Conservation (phyloP, 1,140 invertebrate species). For the Brachionus rotundiformis region DNA sequence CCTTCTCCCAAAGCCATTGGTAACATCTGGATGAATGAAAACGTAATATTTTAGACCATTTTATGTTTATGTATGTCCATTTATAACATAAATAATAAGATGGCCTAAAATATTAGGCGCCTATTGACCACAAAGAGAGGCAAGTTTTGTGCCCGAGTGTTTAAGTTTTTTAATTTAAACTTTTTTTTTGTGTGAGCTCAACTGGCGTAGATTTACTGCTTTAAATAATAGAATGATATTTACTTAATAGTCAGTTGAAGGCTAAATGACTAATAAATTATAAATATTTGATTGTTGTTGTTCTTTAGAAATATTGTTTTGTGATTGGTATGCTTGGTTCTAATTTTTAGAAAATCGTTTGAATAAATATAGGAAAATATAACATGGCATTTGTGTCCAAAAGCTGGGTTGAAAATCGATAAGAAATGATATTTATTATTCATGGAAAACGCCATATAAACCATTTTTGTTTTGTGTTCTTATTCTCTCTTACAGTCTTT, state of each 20-base stretch:
- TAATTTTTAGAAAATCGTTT: conserved; percentile 10
- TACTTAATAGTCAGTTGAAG: conserved; percentile 51
- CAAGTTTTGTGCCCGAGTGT: background rate
- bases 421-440: conserved; percentile 50
- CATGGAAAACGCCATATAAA: conserved; percentile 36
- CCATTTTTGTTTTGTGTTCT: conserved; percentile 23
- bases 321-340: conserved; percentile 36
- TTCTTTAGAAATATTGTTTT: conserved; percentile 49
- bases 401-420: conserved; percentile 40
- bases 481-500: background rate
- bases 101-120: conserved; percentile 47
- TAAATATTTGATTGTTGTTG: conserved; percentile 18
- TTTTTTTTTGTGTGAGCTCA: conserved; percentile 13
- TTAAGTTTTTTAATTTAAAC: conserved; percentile 3
- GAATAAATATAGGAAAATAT: conserved; percentile 45
- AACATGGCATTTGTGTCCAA: conserved; percentile 25
- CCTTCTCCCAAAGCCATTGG: background rate
- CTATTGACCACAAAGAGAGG: background rate
- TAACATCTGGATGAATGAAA: background rate
- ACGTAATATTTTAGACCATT: conserved; percentile 52
- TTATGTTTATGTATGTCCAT: conserved; percentile 50
- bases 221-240: conserved; percentile 50
- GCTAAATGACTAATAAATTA: conserved; percentile 50
- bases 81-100: conserved; percentile 53
- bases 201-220: conserved; percentile 36